Evolutionary conservation across 2,113 vertebrate species (phyloP).

Genomic region (Choloepus hoffmanni): DNA sequence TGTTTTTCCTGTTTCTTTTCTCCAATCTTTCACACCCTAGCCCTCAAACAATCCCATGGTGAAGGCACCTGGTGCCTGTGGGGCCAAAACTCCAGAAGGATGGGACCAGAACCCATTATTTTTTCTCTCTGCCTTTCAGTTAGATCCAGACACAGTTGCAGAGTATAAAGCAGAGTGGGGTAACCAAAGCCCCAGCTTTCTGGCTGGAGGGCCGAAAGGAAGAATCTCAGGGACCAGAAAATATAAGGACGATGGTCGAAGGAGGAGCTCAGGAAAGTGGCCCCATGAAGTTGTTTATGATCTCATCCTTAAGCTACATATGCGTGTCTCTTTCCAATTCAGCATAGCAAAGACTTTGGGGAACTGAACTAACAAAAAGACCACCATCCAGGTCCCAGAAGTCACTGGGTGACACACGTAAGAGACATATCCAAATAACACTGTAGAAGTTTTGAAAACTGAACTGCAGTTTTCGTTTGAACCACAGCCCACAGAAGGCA

Average conservation of each 20-base stretch:
- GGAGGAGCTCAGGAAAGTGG: background rate
- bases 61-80: background rate
- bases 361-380: background rate
- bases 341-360: background rate
- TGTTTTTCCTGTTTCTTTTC: background rate
- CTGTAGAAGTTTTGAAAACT: background rate
- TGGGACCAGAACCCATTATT: background rate
- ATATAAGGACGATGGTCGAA: background rate
- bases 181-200: background rate
- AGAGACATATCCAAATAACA: background rate
- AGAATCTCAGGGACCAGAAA: background rate
- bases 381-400: background rate
- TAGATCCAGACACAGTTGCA: background rate
- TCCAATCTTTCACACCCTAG: background rate
- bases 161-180: background rate
- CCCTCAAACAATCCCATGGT: background rate
- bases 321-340: background rate
- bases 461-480: no score
- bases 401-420: background rate
- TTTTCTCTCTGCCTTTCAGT: background rate
- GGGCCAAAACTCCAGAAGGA: background rate
- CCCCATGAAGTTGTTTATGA: background rate
- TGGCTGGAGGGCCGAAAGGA: background rate
- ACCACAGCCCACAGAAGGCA: background rate
- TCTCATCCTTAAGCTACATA: background rate